Percentiles rank a stretch among this genome's conserved stretches.
Evolutionary conservation across 2,113 vertebrate species (phyloP).

Genomic region (Corythoichthys intestinalis): DNA sequence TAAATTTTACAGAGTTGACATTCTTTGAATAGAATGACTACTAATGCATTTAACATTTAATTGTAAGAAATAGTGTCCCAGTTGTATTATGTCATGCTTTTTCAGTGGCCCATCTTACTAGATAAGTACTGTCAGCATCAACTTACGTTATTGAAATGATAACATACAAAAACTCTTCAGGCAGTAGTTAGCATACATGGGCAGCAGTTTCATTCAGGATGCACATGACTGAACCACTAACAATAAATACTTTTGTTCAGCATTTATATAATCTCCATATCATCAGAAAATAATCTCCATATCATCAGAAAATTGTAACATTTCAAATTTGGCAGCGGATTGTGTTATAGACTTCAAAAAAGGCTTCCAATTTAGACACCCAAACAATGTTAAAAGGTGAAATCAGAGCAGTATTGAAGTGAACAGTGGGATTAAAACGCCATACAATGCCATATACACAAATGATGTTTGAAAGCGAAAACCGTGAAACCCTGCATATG

Average conservation of each 20-base stretch:
- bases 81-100: not conserved
- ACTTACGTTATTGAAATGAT: constrained; percentile 28
- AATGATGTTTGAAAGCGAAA: no score
- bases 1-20: not conserved
- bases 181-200: constrained; percentile 11
- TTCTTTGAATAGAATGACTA: not conserved
- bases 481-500: no score
- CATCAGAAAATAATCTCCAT: constrained; percentile 20
- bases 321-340: not conserved
- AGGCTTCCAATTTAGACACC: not conserved
- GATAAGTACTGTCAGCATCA: not conserved
- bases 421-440: constrained; percentile 34
- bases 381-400: constrained; percentile 14
- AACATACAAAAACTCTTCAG: not conserved
- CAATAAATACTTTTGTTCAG: not conserved
- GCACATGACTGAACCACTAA: constrained; percentile 4
- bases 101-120: not conserved
- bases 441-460: not conserved
- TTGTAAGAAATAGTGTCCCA: not conserved
- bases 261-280: not conserved
- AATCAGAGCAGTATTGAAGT: constrained; percentile 2
- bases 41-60: not conserved
- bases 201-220: constrained; percentile 13
- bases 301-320: constrained; percentile 13
- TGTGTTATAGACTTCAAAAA: not conserved